These are phyloP conservation scores for Rhamnusium bicolor DNA, from an alignment of 2,888 invertebrate species.

Conservation along the genomic window DNA sequence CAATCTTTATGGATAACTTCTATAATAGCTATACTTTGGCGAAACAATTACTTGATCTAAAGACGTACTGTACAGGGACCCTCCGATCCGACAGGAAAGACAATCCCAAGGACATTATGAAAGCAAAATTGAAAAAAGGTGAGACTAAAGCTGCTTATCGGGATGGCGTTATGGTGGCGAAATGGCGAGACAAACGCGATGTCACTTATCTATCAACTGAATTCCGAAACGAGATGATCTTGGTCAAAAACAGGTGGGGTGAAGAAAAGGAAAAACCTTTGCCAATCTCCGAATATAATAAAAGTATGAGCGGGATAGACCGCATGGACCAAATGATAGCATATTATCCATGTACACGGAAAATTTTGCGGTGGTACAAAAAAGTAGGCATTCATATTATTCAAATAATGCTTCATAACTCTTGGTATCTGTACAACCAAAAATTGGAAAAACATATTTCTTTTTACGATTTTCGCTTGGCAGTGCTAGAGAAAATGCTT, in stretches of 20 bases:
- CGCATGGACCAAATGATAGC: too few relatives aligned
- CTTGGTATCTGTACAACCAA: not conserved
- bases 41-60: too few relatives aligned
- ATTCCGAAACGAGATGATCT: too few relatives aligned
- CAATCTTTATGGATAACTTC: too few relatives aligned
- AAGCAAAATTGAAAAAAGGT: too few relatives aligned
- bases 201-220: not conserved
- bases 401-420: not conserved
- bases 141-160: not conserved
- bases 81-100: too few relatives aligned
- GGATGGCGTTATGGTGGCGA: not conserved
- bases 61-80: too few relatives aligned
- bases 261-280: constrained; percentile 2
- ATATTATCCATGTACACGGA: too few relatives aligned
- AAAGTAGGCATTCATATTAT: not conserved
- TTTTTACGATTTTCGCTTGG: not conserved
- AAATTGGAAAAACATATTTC: not conserved
- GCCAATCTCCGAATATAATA: constrained; percentile 3
- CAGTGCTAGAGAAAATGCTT: not conserved
- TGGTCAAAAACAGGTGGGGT: not conserved
- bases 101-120: too few relatives aligned
- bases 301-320: too few relatives aligned
- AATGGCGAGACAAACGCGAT: not conserved
- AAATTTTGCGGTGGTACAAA: not conserved
- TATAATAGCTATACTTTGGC: too few relatives aligned